Conservation (phyloP, 2,113 vertebrate species). For the Lepus americanus region DNA sequence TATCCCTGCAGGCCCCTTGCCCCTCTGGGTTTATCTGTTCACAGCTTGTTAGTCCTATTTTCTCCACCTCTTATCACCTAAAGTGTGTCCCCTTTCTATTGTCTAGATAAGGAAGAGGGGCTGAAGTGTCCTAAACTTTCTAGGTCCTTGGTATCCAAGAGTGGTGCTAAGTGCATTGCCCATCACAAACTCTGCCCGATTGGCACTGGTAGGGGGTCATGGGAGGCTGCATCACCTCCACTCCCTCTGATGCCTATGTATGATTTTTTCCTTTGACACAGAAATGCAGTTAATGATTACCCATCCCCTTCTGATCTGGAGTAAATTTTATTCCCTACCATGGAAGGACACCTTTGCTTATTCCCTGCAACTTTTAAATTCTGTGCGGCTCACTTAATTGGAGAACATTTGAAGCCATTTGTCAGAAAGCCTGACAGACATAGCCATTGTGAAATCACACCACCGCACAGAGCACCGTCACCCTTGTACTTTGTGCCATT, state of each 20-base stretch:
- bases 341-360: constrained; percentile 43
- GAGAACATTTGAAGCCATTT: constrained; percentile 76
- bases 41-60: constrained; percentile 9
- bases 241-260: neutral
- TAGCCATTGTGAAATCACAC: constrained; percentile 79
- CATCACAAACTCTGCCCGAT: neutral
- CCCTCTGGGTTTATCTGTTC: neutral
- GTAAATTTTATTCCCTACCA: constrained; percentile 37
- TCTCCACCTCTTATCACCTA: neutral
- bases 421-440: constrained; percentile 78
- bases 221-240: neutral
- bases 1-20: neutral
- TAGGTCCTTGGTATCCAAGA: neutral
- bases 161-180: neutral
- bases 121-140: neutral
- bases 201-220: neutral
- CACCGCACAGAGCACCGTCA: constrained; percentile 71
- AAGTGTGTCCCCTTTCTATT: neutral
- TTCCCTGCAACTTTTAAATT: constrained; percentile 61
- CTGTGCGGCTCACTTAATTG: constrained; percentile 75
- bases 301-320: neutral
- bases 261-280: neutral
- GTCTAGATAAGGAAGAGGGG: neutral
- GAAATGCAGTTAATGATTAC: constrained; percentile 50
- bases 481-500: constrained; percentile 68